Percentiles rank a stretch among this genome's conserved stretches.
These are phyloP conservation scores for Hyperopisus bebe DNA, from an alignment of 2,113 vertebrate genomes.

Conservation along the genomic window DNA sequence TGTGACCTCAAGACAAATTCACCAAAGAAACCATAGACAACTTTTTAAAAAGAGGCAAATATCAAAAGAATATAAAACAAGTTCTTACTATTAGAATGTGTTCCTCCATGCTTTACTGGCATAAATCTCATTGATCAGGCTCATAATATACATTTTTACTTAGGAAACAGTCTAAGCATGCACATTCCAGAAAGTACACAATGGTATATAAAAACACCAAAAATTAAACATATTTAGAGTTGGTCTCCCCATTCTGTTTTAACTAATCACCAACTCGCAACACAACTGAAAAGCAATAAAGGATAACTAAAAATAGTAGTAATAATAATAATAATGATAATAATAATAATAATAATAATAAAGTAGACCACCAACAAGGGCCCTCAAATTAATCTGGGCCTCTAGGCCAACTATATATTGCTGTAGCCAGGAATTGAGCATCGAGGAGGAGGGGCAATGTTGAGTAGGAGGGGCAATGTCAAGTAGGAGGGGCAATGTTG, in stretches of 20 bases:
- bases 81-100: neutral
- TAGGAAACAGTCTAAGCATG: neutral
- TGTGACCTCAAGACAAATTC: no score
- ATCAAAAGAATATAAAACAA: no score
- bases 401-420: neutral
- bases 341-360: neutral
- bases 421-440: no score
- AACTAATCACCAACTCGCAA: neutral
- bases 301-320: neutral
- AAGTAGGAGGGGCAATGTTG: no score
- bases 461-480: no score
- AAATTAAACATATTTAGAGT: neutral
- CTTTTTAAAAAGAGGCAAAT: no score
- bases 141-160: neutral
- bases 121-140: neutral
- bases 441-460: no score
- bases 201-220: neutral
- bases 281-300: neutral
- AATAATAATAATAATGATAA: neutral
- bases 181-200: neutral
- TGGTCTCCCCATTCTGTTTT: neutral
- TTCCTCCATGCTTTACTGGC: neutral
- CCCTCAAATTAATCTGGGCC: neutral
- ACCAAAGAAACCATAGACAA: no score
- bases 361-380: neutral